These are phyloP conservation scores for Aphaenogaster floridana DNA, from an alignment of 1,140 invertebrate species.

Conservation along the genomic window DNA sequence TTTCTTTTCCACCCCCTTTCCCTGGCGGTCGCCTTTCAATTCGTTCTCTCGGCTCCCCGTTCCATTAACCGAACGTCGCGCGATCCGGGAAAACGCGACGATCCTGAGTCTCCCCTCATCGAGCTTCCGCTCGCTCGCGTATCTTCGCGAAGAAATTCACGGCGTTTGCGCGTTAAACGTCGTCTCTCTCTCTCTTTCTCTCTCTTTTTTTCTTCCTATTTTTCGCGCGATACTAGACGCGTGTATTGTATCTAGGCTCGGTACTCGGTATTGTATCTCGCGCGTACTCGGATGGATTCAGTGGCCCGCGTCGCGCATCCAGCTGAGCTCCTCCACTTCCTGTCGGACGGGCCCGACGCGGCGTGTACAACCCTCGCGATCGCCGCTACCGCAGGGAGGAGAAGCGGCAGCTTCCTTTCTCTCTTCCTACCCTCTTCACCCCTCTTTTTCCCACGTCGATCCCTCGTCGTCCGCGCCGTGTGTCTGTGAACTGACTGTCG, in stretches of 20 bases:
- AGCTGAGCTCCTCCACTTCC: neutral
- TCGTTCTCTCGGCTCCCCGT: neutral
- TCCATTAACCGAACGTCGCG: neutral
- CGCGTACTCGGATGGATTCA: neutral
- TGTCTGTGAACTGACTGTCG: conserved; percentile 10
- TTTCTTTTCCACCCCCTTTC: neutral
- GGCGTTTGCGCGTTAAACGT: conserved; percentile 27
- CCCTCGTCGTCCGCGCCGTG: conserved; percentile 42
- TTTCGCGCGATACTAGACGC: neutral
- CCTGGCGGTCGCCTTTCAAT: neutral
- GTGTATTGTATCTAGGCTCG: neutral
- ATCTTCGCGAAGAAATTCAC: neutral
- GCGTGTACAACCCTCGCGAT: neutral
- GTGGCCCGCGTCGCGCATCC: neutral
- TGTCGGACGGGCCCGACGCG: neutral
- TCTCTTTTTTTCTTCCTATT: neutral
- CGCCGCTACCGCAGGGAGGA: neutral
- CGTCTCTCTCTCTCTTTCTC: neutral
- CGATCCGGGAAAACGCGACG: neutral
- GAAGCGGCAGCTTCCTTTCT: neutral
- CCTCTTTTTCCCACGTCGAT: neutral
- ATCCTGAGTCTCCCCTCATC: neutral
- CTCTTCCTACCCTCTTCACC: neutral
- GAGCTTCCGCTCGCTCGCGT: neutral
- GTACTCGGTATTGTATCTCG: neutral